These are phyloP conservation scores for Spodoptera littoralis DNA, from an alignment of 2,888 invertebrate genomes.

Conservation along the genomic window DNA sequence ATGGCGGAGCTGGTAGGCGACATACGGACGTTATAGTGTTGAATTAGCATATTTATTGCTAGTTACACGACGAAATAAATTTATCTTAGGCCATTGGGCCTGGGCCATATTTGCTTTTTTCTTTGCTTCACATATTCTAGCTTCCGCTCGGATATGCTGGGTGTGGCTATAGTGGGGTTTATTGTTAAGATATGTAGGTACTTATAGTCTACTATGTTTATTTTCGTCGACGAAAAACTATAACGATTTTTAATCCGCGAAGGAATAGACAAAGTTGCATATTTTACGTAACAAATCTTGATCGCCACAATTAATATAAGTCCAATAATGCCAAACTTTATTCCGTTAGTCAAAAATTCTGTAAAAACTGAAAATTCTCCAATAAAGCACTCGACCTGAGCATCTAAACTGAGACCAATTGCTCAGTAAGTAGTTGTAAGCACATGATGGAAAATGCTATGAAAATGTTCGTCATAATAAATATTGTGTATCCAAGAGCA, in stretches of 20 bases:
- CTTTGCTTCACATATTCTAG: conserved; percentile 67
- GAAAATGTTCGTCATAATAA: conserved; percentile 18
- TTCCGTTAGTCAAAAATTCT: no score
- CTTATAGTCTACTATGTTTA: conserved; percentile 13
- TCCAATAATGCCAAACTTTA: no score
- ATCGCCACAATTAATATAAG: no score
- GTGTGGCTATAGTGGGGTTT: conserved; percentile 53
- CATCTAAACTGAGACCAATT: no score
- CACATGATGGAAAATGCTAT: background rate
- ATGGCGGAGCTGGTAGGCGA: conserved; percentile 82
- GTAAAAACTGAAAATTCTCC: no score
- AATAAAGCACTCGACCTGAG: no score
- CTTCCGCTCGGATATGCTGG: conserved; percentile 65
- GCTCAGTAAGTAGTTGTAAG: no score
- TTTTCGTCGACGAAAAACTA: background rate
- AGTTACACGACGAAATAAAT: conserved; percentile 85
- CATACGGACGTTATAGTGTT: conserved; percentile 87
- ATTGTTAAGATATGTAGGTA: conserved; percentile 24
- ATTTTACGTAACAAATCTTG: no score
- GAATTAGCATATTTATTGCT: conserved; percentile 89
- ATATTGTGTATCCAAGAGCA: conserved; percentile 1
- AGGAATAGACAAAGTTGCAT: no score
- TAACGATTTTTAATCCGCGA: background rate
- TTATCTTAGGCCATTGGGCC: conserved; percentile 83
- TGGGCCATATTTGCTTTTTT: conserved; percentile 74